Conservation (phyloP, 2,113 vertebrate genomes). For the Anarrhichthys ocellatus region DNA sequence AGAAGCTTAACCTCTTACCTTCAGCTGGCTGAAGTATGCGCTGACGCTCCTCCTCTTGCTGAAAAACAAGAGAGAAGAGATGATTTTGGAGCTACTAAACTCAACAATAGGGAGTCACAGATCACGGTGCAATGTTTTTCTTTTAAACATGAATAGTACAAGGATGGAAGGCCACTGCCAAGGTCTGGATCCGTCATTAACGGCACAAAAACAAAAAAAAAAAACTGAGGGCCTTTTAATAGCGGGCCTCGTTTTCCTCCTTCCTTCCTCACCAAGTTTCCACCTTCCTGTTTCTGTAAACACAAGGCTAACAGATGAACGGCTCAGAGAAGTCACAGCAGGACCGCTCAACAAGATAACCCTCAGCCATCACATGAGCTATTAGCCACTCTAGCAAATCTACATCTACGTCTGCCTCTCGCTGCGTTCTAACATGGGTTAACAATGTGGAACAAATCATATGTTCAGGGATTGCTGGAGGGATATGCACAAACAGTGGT, state of each 20-base stretch:
- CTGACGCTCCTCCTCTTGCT: slow-evolving; percentile 81
- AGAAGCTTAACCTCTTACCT: slow-evolving; percentile 64
- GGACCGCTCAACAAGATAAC: slow-evolving; percentile 4
- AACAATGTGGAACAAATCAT: slow-evolving; percentile 27
- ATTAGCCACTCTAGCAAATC: background rate
- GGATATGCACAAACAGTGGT: slow-evolving; percentile 12
- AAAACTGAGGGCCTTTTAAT: slow-evolving; percentile 70
- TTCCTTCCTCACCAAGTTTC: slow-evolving; percentile 72
- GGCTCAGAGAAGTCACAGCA: slow-evolving; percentile 12
- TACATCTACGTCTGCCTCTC: slow-evolving; percentile 2
- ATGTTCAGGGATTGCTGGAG: slow-evolving; percentile 25
- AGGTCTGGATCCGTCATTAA: slow-evolving; percentile 68
- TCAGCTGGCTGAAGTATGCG: slow-evolving; percentile 80
- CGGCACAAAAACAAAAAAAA: slow-evolving; percentile 16
- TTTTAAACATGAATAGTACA: slow-evolving; percentile 38
- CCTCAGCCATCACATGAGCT: slow-evolving; percentile 5
- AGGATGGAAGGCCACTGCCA: slow-evolving; percentile 55
- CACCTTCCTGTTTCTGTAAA: slow-evolving; percentile 69
- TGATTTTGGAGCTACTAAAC: slow-evolving; percentile 31
- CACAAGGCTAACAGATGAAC: slow-evolving; percentile 36
- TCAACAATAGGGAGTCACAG: slow-evolving; percentile 35
- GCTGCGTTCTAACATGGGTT: background rate
- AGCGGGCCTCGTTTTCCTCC: slow-evolving; percentile 63
- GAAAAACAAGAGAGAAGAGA: slow-evolving; percentile 66
- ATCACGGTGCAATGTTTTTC: slow-evolving; percentile 30